Percentiles rank a stretch among this genome's conserved stretches.
These are phyloP conservation scores for Plectropomus leopardus DNA, from an alignment of 2,113 vertebrate genomes.

Conservation along the genomic window DNA sequence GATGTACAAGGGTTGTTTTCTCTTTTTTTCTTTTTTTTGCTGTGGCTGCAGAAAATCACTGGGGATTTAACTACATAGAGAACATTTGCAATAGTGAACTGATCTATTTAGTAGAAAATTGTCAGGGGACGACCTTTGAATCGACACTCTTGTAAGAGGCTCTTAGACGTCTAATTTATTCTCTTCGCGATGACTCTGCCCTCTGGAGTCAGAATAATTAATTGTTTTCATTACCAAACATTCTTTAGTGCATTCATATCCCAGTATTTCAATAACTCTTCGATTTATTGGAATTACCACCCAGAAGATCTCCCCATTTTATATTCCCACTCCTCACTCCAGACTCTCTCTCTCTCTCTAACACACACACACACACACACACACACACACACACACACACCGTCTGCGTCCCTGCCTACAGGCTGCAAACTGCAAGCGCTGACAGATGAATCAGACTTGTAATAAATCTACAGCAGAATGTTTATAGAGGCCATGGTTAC, in stretches of 20 bases:
- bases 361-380: too few relatives aligned
- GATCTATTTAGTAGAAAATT: slow-evolving; percentile 58
- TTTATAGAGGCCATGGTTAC: slow-evolving; percentile 38
- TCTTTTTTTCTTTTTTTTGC: slow-evolving; percentile 26
- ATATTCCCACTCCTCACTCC: slow-evolving; percentile 39
- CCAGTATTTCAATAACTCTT: slow-evolving; percentile 69
- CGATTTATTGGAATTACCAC: slow-evolving; percentile 65
- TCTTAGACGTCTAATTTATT: slow-evolving; percentile 65
- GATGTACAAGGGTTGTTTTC: slow-evolving; percentile 17
- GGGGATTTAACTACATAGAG: not conserved
- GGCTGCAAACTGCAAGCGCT: slow-evolving; percentile 43
- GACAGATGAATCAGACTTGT: slow-evolving; percentile 60
- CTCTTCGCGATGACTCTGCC: slow-evolving; percentile 61
- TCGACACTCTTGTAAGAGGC: slow-evolving; percentile 38
- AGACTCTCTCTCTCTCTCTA: slow-evolving; percentile 7
- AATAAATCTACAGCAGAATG: slow-evolving; percentile 55
- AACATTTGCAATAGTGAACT: slow-evolving; percentile 55
- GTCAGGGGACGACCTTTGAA: slow-evolving; percentile 54
- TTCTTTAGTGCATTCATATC: slow-evolving; percentile 63
- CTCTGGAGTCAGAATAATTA: slow-evolving; percentile 72
- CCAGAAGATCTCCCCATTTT: slow-evolving; percentile 52
- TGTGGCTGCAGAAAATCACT: slow-evolving; percentile 14
- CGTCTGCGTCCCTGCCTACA: slow-evolving; percentile 42
- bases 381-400: too few relatives aligned
- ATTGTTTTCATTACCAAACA: slow-evolving; percentile 81